A percentile compares a stretch with the other conserved stretches of the same genome.
Conservation (phyloP, 1,140 invertebrate species). For the Ceratitis capitata region DNA sequence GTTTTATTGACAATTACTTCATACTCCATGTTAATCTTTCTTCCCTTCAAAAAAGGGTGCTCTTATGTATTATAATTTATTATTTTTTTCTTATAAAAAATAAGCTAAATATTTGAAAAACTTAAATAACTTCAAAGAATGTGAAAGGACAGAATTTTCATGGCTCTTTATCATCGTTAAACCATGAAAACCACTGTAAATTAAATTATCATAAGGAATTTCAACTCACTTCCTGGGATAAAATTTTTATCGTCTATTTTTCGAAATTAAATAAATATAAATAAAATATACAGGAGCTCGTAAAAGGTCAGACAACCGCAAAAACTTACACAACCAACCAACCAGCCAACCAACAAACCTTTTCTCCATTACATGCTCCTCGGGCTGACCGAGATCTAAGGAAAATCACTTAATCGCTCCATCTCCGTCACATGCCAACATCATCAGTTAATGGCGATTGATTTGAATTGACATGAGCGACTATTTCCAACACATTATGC, state of each 20-base stretch:
- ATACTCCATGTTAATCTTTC: too few species aligned
- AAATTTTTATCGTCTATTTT: neutral
- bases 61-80: too few species aligned
- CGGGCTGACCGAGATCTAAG: neutral
- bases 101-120: too few species aligned
- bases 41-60: too few species aligned
- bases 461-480: neutral
- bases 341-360: neutral
- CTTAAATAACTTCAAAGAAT: too few species aligned
- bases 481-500: constrained; percentile 7
- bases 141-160: too few species aligned
- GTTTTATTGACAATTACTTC: too few species aligned
- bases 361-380: too few species aligned
- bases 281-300: neutral
- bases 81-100: too few species aligned
- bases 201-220: neutral
- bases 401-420: neutral
- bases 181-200: neutral
- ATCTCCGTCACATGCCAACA: neutral
- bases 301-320: neutral
- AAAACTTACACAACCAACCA: neutral
- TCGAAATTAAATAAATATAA: neutral
- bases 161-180: too few species aligned
- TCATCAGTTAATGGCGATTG: neutral
- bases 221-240: neutral